Evolutionary conservation across 2,113 vertebrate genomes (phyloP).

Genomic region (Tetrax tetrax): DNA sequence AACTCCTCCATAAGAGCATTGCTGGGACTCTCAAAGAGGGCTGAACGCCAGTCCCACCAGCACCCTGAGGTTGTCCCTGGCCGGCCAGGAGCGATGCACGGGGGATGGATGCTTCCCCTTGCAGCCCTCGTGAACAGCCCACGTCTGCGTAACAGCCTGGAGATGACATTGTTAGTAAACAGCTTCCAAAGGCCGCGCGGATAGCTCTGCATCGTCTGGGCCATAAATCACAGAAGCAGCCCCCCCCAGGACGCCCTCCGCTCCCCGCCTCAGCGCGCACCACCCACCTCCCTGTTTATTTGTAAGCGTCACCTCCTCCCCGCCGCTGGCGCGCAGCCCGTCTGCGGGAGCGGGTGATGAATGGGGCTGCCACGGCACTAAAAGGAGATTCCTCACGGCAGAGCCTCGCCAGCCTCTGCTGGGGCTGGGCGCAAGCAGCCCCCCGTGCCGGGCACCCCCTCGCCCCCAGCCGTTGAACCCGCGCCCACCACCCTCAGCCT

Average conservation of each 20-base stretch:
- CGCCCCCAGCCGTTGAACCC: neutral
- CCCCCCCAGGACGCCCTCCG: neutral
- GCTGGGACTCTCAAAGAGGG: neutral
- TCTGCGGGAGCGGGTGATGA: neutral
- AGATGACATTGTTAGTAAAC: neutral
- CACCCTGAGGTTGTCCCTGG: neutral
- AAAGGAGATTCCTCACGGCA: neutral
- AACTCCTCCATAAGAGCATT: neutral
- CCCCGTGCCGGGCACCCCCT: neutral
- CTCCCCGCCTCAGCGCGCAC: neutral
- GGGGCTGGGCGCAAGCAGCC: neutral
- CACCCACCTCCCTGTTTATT: constrained; percentile 45
- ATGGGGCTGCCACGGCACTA: neutral
- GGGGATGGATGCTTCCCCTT: neutral
- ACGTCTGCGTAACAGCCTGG: neutral
- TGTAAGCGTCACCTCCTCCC: constrained; percentile 30
- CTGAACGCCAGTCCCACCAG: neutral
- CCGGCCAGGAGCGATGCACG: fast-evolving
- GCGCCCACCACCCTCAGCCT: neutral
- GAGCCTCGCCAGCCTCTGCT: neutral
- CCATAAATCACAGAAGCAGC: neutral
- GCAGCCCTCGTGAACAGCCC: neutral
- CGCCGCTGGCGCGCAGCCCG: neutral
- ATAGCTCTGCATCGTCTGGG: neutral
- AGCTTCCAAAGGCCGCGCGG: neutral